Conservation (phyloP, 2,888 invertebrate species). For the Agapostemon virescens region DNA sequence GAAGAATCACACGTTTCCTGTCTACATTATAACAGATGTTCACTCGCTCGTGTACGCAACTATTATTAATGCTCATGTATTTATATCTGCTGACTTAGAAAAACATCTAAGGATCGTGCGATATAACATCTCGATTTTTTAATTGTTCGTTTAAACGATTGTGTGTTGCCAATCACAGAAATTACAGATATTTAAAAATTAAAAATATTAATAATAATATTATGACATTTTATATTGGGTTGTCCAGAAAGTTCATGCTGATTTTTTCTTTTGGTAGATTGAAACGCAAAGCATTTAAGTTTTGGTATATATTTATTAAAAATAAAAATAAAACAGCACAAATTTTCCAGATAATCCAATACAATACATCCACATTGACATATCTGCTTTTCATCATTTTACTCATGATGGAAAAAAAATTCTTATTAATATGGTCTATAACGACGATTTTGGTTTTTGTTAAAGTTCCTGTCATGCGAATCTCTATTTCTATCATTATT, state of each 20-base stretch:
- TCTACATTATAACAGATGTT: not conserved
- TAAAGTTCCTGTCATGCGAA: not conserved
- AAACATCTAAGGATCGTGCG: not conserved
- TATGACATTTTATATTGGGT: too few species aligned
- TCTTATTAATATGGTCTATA: slow-evolving; percentile 53
- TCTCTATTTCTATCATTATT: slow-evolving; percentile 59
- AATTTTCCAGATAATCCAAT: too few species aligned
- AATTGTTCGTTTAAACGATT: not conserved
- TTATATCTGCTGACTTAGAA: not conserved
- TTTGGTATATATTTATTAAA: too few species aligned
- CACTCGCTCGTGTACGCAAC: not conserved
- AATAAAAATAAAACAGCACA: too few species aligned
- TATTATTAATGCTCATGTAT: slow-evolving; percentile 4
- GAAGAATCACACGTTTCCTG: slow-evolving; percentile 1
- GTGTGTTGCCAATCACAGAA: not conserved
- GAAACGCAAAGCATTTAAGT: too few species aligned
- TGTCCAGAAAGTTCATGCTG: too few species aligned
- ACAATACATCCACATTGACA: too few species aligned
- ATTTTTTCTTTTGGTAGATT: too few species aligned
- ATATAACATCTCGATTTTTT: not conserved
- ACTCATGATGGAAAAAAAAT: not conserved
- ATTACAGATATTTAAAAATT: not conserved
- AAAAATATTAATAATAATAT: not conserved
- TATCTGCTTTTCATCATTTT: not conserved
- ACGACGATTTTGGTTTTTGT: slow-evolving; percentile 52